Percentiles rank a stretch among this genome's conserved stretches.
phyloP scores from a whole-genome alignment of 2,888 invertebrate species.

The Incurvaria masculella region DNA sequence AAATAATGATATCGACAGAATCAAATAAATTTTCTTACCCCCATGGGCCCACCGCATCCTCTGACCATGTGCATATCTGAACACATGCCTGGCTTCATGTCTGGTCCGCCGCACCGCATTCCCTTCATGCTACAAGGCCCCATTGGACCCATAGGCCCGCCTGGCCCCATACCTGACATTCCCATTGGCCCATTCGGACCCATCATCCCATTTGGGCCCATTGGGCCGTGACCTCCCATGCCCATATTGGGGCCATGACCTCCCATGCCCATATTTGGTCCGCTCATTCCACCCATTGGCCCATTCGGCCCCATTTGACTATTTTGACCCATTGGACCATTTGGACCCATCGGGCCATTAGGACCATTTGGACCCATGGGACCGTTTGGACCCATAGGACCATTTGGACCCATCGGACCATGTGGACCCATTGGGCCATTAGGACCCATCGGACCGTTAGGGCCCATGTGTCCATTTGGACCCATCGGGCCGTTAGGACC shows the following conservation, averaged over 20 bases:
- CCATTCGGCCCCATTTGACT: constrained; percentile 15
- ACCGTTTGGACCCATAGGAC: constrained; percentile 45
- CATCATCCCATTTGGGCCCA: constrained; percentile 46
- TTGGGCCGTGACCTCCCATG: constrained; percentile 36
- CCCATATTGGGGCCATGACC: constrained; percentile 29
- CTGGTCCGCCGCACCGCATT: constrained; percentile 46
- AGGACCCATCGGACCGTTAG: constrained; percentile 24
- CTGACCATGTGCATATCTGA: constrained; percentile 53
- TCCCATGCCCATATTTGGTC: constrained; percentile 24
- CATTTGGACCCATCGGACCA: constrained; percentile 38
- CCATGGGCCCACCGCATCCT: constrained; percentile 52
- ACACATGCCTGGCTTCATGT: constrained; percentile 51
- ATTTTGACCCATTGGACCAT: constrained; percentile 28
- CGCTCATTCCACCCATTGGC: constrained; percentile 20
- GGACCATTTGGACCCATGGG: constrained; percentile 47
- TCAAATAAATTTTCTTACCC: constrained; percentile 32
- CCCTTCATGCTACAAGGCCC: constrained; percentile 52
- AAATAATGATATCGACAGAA: constrained; percentile 6
- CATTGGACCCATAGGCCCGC: constrained; percentile 52
- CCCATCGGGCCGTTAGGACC: constrained; percentile 32
- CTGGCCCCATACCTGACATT: constrained; percentile 43
- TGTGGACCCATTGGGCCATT: constrained; percentile 31
- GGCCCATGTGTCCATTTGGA: constrained; percentile 18
- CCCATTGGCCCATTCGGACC: constrained; percentile 42
- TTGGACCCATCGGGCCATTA: constrained; percentile 52